Evolutionary conservation across 30 jellyfish, hydroid and myxozoan genomes (phyloP), one percentile per base, ranked within the genome.

Genomic region (Catostylus mosaicus): DNA sequence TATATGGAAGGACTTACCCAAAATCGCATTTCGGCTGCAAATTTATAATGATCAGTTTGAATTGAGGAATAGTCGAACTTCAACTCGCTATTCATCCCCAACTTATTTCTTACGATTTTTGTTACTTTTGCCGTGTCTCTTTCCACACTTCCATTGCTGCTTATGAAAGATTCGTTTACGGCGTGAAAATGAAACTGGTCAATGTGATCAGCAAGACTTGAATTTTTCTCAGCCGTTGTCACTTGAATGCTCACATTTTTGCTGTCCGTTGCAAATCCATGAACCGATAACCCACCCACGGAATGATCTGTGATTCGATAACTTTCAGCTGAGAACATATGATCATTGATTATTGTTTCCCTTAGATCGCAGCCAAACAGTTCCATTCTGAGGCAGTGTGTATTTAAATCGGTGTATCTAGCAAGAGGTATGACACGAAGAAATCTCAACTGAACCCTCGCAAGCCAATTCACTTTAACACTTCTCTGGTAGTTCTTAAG

Each of bases 1-100:
- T n/a, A n/a, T n/a, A n/a, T n/a, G n/a, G n/a, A n/a, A n/a, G 2
- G 74, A 61, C 74, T 35, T 66, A 68, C 80, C 80, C 80, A 68
- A 24, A 43, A 68, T 33, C 20, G 43, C 33, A 68, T 1, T 38
- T 9, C 37, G 36, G 36, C 37, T 23, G 31, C 1, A 18, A 32
- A 68, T 0, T 32, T 23, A 30, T 68, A 68, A 38, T 38, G 64
- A 18, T 68, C 64, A 23, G 12, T 34, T 23, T 20, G 38, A 8
- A 23, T 16, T 18, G 80, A 45, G 30, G 34, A 36, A 35, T 68
- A 68, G 8, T 68, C 23, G 3, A 68, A 2, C 27, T 35, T 19
- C 0, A 35, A 30, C 3, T 30, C 62, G 27, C 80, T 68, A 31
- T 68, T 68, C 80, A 68, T 34, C 11, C 24, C 9, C 36, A 54